phyloP scores from a whole-genome alignment of 2,888 invertebrate genomes.

The Caenorhabditis sinica region DNA sequence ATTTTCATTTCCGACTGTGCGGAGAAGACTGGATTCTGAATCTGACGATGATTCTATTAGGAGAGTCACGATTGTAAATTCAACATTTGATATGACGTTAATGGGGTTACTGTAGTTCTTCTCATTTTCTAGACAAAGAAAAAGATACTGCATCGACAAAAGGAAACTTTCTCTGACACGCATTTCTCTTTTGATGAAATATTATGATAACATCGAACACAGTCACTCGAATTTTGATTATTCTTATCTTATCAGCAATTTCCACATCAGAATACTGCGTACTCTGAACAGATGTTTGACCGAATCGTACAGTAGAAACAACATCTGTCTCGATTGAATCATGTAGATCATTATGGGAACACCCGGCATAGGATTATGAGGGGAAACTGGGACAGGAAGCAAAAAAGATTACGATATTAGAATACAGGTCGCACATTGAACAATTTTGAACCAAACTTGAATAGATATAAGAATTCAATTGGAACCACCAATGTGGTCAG shows the following conservation, averaged over 20 bases:
- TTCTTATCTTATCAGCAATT: slow-evolving; percentile 35
- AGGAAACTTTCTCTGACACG: slow-evolving; percentile 31
- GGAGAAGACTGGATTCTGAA: slow-evolving; percentile 33
- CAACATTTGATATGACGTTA: slow-evolving; percentile 21
- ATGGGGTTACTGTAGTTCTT: slow-evolving; percentile 25
- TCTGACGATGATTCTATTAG: slow-evolving; percentile 40
- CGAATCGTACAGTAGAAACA: slow-evolving; percentile 11
- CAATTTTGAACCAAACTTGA: too few relatives aligned
- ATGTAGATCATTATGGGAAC: not conserved
- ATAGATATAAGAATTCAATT: not conserved
- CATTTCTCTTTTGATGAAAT: slow-evolving; percentile 5
- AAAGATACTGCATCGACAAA: not conserved
- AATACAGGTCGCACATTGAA: not conserved
- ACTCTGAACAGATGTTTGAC: slow-evolving; percentile 40
- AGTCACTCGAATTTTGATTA: slow-evolving; percentile 1
- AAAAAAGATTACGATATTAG: not conserved
- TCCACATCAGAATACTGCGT: slow-evolving; percentile 2
- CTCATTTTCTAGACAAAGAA: not conserved
- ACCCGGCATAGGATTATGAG: slow-evolving; percentile 1
- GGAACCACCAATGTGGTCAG: not conserved
- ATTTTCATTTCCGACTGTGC: slow-evolving; percentile 39
- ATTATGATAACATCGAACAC: slow-evolving; percentile 20
- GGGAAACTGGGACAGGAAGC: not conserved
- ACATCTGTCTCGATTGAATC: slow-evolving; percentile 23
- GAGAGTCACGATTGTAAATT: not conserved